phyloP scores from a whole-genome alignment of 2,113 vertebrate genomes.

The Zingel zingel region DNA sequence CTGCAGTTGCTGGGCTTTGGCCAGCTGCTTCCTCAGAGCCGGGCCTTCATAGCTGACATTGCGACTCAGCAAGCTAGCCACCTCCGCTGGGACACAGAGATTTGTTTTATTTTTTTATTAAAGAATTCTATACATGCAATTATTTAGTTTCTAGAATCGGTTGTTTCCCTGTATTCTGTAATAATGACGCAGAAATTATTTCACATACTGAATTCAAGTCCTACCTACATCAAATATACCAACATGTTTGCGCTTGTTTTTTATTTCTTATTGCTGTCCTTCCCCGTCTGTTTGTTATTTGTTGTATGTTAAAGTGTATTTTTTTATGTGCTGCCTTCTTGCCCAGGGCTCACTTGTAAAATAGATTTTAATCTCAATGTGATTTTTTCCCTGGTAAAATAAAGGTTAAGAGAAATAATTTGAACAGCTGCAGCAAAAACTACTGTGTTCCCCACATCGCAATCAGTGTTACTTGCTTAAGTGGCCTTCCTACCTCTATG shows the following conservation, averaged over 20 bases:
- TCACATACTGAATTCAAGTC: too few relatives aligned
- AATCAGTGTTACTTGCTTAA: too few relatives aligned
- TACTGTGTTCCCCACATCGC: not conserved
- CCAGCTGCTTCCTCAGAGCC: slow-evolving; percentile 89
- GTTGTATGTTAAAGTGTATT: too few relatives aligned
- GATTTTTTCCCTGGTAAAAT: too few relatives aligned
- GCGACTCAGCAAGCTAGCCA: slow-evolving; percentile 90
- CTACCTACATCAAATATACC: too few relatives aligned
- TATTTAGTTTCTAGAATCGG: not conserved
- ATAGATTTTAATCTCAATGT: too few relatives aligned
- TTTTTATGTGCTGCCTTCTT: too few relatives aligned
- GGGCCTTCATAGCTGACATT: slow-evolving; percentile 94
- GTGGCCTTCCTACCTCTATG: not conserved
- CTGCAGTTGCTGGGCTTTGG: slow-evolving; percentile 92
- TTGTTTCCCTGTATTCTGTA: not conserved
- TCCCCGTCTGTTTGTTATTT: too few relatives aligned
- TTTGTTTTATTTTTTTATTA: too few relatives aligned
- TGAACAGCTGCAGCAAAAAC: not conserved
- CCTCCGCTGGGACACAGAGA: slow-evolving; percentile 83
- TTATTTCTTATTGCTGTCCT: too few relatives aligned
- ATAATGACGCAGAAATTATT: not conserved
- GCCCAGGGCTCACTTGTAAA: too few relatives aligned
- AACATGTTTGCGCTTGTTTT: too few relatives aligned
- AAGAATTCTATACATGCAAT: not conserved
- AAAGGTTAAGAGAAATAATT: not conserved